A percentile compares a stretch with the other conserved stretches of the same genome.
Conservation (phyloP, 2,888 invertebrate species). For the Leucophora obtusa region DNA sequence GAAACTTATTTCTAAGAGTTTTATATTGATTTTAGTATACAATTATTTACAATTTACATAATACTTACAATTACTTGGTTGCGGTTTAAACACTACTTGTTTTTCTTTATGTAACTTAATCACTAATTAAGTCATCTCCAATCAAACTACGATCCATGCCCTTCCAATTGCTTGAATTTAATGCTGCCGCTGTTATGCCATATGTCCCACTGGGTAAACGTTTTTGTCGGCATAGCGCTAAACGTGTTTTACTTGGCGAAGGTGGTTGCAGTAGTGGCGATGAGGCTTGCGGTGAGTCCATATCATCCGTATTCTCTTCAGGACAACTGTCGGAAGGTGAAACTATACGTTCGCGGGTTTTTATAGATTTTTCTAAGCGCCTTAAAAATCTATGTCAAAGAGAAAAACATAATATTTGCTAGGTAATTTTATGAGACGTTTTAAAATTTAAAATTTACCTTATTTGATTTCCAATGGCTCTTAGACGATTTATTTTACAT, state of each 20-base stretch:
- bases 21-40: constrained; percentile 36
- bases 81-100: not conserved
- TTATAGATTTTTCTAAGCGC: constrained; percentile 85
- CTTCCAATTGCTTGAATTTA: constrained; percentile 70
- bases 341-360: constrained; percentile 81
- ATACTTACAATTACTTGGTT: constrained; percentile 3
- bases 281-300: constrained; percentile 83
- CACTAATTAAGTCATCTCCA: constrained; percentile 71
- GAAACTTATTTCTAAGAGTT: constrained; percentile 18
- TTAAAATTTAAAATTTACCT: constrained; percentile 79
- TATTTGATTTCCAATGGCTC: constrained; percentile 88
- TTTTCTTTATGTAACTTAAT: constrained; percentile 62
- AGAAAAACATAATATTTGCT: not conserved
- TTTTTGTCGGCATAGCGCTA: constrained; percentile 71
- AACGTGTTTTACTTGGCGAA: constrained; percentile 69
- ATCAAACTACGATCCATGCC: constrained; percentile 70
- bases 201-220: constrained; percentile 69
- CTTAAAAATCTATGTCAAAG: constrained; percentile 82
- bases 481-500: constrained; percentile 84
- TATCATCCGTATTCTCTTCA: constrained; percentile 80
- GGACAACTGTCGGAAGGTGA: constrained; percentile 80
- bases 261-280: constrained; percentile 80
- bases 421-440: not conserved
- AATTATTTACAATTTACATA: constrained; percentile 56
- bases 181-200: constrained; percentile 67